Percentiles rank a stretch among this genome's conserved stretches.
Evolutionary conservation across 2,113 vertebrate species (phyloP).

Genomic region (Sardina pilchardus): DNA sequence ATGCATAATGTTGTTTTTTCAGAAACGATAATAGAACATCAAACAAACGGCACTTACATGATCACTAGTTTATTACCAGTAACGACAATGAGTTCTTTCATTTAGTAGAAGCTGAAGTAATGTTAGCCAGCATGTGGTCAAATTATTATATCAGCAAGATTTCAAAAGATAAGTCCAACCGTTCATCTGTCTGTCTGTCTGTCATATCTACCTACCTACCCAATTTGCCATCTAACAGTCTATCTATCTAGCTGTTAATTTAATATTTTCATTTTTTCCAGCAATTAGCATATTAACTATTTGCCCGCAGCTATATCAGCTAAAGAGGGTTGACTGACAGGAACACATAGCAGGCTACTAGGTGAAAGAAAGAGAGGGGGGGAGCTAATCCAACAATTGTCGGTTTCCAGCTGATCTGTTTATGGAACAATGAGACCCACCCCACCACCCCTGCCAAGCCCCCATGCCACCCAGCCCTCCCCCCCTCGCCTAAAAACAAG

Average conservation of each 20-base stretch:
- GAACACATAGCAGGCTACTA: not conserved
- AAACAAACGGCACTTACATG: not conserved
- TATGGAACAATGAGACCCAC: conserved; percentile 44
- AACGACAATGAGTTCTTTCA: no score
- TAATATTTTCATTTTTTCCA: not conserved
- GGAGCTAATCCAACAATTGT: conserved; percentile 58
- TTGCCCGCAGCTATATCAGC: not conserved
- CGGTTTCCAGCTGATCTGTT: conserved; percentile 63
- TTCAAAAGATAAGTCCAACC: not conserved
- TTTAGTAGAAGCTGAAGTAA: no score
- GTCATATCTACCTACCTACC: not conserved
- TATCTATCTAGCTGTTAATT: not conserved
- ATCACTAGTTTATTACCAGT: not conserved
- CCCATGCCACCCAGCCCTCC: not conserved
- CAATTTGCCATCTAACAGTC: not conserved
- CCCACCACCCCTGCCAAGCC: conserved; percentile 33
- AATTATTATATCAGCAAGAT: not conserved
- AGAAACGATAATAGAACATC: not conserved
- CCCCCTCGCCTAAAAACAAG: conserved; percentile 50
- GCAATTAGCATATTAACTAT: not conserved
- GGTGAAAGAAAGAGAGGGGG: not conserved
- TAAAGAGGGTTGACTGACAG: not conserved
- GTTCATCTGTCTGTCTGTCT: not conserved
- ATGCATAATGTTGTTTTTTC: not conserved
- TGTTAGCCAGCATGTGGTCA: no score